Conservation (phyloP, 2,888 invertebrate genomes). For the Axea sp. region DNA sequence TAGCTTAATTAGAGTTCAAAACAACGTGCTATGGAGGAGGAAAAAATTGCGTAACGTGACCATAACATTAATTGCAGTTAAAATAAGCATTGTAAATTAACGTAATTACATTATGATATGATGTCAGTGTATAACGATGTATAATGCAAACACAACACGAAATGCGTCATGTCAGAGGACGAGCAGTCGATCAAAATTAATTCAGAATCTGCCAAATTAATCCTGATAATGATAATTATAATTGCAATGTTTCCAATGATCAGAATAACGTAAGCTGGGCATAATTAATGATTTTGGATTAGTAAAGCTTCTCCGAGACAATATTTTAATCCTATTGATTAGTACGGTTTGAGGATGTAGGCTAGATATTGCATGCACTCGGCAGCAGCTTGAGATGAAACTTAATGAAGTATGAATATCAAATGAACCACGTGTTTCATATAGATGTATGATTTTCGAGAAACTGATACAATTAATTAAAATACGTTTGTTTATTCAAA, state of each 20-base stretch:
- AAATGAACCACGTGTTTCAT: constrained; percentile 17
- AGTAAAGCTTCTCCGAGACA: constrained; percentile 6
- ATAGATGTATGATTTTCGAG: no score
- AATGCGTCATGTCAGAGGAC: constrained; percentile 1
- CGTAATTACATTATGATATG: no score
- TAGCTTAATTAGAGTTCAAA: no score
- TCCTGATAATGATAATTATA: constrained; percentile 4
- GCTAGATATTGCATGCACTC: background rate
- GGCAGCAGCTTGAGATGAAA: constrained; percentile 16
- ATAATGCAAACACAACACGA: background rate
- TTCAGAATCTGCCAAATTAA: constrained; percentile 2
- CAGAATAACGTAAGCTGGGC: background rate
- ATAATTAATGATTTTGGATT: constrained; percentile 2
- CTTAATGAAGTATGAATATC: constrained; percentile 28
- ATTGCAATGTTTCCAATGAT: background rate
- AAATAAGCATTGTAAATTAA: no score
- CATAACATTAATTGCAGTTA: no score
- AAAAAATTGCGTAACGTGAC: no score
- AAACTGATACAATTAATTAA: no score
- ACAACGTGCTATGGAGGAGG: no score
- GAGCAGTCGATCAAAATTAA: constrained; percentile 2
- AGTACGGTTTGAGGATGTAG: constrained; percentile 7
- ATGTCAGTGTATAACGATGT: background rate
- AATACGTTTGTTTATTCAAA: no score
- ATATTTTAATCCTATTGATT: constrained; percentile 28